Evolutionary conservation across 2,888 invertebrate genomes (phyloP).

Genomic region (Eudasyphora cyanicolor): DNA sequence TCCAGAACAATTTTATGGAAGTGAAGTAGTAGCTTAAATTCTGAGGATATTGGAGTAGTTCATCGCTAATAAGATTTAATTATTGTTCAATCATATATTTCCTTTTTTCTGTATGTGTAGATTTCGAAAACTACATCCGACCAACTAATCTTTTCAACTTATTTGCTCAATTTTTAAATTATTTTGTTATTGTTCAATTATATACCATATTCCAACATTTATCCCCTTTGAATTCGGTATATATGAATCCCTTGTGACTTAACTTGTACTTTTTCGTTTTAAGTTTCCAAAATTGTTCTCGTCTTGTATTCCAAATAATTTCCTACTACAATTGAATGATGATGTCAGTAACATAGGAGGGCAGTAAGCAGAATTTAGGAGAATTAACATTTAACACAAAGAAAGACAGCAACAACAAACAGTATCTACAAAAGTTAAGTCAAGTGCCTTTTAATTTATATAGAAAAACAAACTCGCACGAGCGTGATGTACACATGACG

Average conservation of each 20-base stretch:
- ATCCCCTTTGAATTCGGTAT: too few relatives aligned
- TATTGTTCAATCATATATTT: too few relatives aligned
- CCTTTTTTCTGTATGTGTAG: too few relatives aligned
- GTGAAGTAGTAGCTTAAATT: too few relatives aligned
- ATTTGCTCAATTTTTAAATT: too few relatives aligned
- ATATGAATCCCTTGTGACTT: background rate
- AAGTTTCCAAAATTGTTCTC: background rate
- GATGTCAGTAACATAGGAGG: conserved; percentile 49
- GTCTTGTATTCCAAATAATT: conserved; percentile 3
- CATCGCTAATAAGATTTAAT: too few relatives aligned
- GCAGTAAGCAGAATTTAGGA: background rate
- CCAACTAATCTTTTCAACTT: too few relatives aligned
- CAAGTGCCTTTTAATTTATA: conserved; percentile 61
- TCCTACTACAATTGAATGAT: conserved; percentile 49
- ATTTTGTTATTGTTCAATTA: too few relatives aligned
- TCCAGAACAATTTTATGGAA: too few relatives aligned
- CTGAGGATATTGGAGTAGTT: too few relatives aligned
- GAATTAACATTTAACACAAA: conserved; percentile 32
- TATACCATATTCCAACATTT: too few relatives aligned
- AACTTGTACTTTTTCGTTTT: background rate
- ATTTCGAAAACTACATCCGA: too few relatives aligned
- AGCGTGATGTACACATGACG: background rate
- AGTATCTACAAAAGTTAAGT: conserved; percentile 48
- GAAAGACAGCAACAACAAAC: conserved; percentile 46
- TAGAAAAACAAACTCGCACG: conserved; percentile 6